Evolutionary conservation across 2,888 invertebrate species (phyloP).

Genomic region (Pollenia labialis): DNA sequence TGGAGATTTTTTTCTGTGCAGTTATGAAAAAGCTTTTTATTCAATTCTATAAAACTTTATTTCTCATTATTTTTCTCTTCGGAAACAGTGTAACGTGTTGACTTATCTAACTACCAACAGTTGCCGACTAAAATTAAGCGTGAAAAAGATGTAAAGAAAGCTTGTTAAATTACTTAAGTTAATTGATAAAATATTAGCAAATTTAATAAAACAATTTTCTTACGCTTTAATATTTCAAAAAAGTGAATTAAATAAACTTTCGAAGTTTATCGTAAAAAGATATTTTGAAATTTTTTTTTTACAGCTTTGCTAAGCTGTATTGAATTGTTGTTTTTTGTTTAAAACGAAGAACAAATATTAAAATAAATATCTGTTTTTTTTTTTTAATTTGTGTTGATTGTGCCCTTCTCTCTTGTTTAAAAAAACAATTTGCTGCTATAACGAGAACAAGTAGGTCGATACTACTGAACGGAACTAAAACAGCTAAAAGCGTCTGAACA

Average conservation of each 20-base stretch:
- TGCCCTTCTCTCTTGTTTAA: background rate
- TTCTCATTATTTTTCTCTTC: background rate
- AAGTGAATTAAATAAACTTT: constrained; percentile 40
- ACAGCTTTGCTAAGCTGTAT: background rate
- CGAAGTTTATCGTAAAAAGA: constrained; percentile 6
- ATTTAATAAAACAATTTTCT: constrained; percentile 3
- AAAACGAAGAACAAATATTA: background rate
- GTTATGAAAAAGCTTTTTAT: background rate
- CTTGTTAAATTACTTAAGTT: constrained; percentile 38
- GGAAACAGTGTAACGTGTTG: constrained; percentile 29
- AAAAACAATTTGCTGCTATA: constrained; percentile 8
- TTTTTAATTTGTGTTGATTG: background rate
- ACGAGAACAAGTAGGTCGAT: constrained; percentile 3
- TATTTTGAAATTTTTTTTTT: background rate
- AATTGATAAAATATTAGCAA: constrained; percentile 28
- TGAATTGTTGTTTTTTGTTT: background rate
- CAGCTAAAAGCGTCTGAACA: constrained; percentile 4
- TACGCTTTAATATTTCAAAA: background rate
- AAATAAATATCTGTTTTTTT: constrained; percentile 19
- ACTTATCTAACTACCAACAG: background rate
- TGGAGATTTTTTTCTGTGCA: no score
- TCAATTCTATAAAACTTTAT: background rate
- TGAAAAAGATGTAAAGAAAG: constrained; percentile 43
- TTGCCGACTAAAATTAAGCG: background rate
- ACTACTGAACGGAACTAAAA: background rate